phyloP scores from a whole-genome alignment of 2,888 invertebrate genomes.

The Mesochorus sp. region DNA sequence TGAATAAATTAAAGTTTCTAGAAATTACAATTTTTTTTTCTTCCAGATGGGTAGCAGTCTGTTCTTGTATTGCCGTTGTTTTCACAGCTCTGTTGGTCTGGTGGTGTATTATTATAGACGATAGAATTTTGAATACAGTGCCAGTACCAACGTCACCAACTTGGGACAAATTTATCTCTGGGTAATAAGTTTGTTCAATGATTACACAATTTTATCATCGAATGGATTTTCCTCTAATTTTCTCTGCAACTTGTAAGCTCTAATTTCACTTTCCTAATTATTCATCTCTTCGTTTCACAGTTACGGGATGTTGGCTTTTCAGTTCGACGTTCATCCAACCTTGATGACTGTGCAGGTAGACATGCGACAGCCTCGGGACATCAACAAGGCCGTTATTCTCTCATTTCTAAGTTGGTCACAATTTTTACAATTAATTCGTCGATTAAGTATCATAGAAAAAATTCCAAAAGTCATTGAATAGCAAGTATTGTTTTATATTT shows the following conservation, averaged over 20 bases:
- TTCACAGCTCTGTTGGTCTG: slow-evolving; percentile 87
- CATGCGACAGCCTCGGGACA: slow-evolving; percentile 90
- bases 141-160: slow-evolving; percentile 79
- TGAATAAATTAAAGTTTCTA: not conserved
- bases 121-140: slow-evolving; percentile 75
- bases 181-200: slow-evolving; percentile 66
- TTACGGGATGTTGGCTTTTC: slow-evolving; percentile 82
- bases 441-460: not conserved
- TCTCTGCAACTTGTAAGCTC: too few species aligned
- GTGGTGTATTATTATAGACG: slow-evolving; percentile 84
- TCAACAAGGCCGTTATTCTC: slow-evolving; percentile 88
- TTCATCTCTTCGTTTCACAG: slow-evolving; percentile 65
- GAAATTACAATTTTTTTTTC: slow-evolving; percentile 39
- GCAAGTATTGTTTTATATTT: too few species aligned
- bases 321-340: slow-evolving; percentile 92
- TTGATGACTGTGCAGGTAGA: slow-evolving; percentile 95
- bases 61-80: slow-evolving; percentile 86
- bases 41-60: slow-evolving; percentile 86
- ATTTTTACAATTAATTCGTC: not conserved
- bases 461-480: too few species aligned
- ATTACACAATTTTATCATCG: not conserved
- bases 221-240: not conserved
- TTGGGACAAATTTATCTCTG: slow-evolving; percentile 81
- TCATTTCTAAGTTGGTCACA: slow-evolving; percentile 86
- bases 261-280: not conserved